Evolutionary conservation across 2,113 vertebrate genomes (phyloP).

Genomic region (Heterocephalus glaber): DNA sequence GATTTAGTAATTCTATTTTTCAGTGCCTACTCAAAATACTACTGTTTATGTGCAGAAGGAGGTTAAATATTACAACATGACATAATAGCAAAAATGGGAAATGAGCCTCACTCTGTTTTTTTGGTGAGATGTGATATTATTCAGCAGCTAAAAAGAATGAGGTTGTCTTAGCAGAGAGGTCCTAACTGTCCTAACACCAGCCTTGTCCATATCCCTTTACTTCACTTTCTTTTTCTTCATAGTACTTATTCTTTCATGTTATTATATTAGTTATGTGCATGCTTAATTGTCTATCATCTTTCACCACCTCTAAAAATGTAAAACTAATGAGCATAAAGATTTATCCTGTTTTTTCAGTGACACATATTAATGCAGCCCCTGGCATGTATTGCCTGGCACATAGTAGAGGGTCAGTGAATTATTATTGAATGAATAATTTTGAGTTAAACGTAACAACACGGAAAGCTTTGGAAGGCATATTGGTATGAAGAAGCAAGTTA

Average conservation of each 20-base stretch:
- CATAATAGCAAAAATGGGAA: neutral
- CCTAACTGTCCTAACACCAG: neutral
- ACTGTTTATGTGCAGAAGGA: neutral
- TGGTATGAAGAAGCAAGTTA: slow-evolving; percentile 5
- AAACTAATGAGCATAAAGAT: neutral
- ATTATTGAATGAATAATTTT: neutral
- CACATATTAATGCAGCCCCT: neutral
- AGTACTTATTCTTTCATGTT: neutral
- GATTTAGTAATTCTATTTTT: neutral
- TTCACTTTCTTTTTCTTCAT: neutral
- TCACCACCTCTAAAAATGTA: neutral
- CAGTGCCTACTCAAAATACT: neutral
- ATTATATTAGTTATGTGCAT: neutral
- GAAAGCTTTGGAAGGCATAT: neutral
- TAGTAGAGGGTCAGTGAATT: neutral
- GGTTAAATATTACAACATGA: neutral
- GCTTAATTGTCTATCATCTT: neutral
- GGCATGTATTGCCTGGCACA: neutral
- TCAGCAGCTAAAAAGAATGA: neutral
- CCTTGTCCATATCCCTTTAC: neutral
- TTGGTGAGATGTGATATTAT: neutral
- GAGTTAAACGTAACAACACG: neutral
- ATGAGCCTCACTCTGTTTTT: neutral
- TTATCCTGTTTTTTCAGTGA: neutral
- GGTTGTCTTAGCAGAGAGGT: neutral